Evolutionary conservation across 2,888 invertebrate species (phyloP).

Genomic region (Crocallis elinguaria): DNA sequence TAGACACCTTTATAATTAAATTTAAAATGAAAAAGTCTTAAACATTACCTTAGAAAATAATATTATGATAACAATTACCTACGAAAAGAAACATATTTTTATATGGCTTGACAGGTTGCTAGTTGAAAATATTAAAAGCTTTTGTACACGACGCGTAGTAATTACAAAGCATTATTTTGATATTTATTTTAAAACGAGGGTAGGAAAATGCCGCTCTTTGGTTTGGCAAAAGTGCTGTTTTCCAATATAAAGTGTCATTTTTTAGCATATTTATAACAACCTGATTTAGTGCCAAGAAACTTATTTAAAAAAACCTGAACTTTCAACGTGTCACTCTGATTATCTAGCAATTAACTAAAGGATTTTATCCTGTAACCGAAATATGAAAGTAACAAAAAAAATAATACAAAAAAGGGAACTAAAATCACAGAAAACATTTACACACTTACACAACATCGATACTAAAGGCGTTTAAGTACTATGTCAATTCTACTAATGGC

Average conservation of each 20-base stretch:
- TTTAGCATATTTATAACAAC: constrained; percentile 38
- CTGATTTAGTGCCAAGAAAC: constrained; percentile 45
- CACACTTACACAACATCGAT: constrained; percentile 59
- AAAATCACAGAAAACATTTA: constrained; percentile 79
- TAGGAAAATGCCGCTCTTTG: constrained; percentile 66
- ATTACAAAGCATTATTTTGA: constrained; percentile 58
- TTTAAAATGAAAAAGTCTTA: constrained; percentile 26
- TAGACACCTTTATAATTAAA: constrained; percentile 18
- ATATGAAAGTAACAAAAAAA: constrained; percentile 61
- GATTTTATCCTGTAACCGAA: constrained; percentile 74
- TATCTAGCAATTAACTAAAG: constrained; percentile 69
- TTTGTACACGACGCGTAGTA: constrained; percentile 53
- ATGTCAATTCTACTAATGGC: constrained; percentile 74
- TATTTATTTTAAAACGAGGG: constrained; percentile 27
- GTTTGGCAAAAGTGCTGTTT: constrained; percentile 53
- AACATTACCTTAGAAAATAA: constrained; percentile 42
- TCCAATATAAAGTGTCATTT: constrained; percentile 32
- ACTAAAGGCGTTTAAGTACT: constrained; percentile 63
- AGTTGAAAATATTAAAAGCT: constrained; percentile 30
- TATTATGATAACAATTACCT: constrained; percentile 50
- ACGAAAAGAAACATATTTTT: constrained; percentile 32
- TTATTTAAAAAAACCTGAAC: constrained; percentile 37
- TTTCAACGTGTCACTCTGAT: constrained; percentile 16
- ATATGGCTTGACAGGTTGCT: constrained; percentile 52
- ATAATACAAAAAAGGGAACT: constrained; percentile 59